Conservation (phyloP, 2,113 vertebrate species). For the Antennarius striatus region DNA sequence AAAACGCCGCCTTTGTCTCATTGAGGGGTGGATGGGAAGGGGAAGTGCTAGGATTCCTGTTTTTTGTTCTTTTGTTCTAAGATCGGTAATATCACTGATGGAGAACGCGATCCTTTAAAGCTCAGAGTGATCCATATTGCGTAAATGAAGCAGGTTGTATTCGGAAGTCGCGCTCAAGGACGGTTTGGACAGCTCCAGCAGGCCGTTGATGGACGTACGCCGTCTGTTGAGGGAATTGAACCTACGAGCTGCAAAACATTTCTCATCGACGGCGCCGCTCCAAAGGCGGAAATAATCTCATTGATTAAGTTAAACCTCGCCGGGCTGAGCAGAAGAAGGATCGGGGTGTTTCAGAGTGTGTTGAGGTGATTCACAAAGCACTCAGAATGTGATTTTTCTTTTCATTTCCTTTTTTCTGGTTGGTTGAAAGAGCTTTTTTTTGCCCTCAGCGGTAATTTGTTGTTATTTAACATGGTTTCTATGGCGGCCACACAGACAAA, state of each 20-base stretch:
- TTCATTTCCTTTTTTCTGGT: neutral
- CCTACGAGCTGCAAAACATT: constrained; percentile 18
- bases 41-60: neutral
- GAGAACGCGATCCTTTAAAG: constrained; percentile 41
- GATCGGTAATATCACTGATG: constrained; percentile 20
- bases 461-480: too few relatives aligned
- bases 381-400: neutral
- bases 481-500: too few relatives aligned
- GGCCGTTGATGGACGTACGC: constrained; percentile 30
- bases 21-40: neutral
- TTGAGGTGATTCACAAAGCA: neutral
- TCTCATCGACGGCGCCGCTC: neutral
- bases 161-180: constrained; percentile 42
- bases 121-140: constrained; percentile 27
- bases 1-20: too few relatives aligned
- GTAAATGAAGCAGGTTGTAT: constrained; percentile 40
- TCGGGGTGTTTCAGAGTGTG: neutral
- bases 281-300: constrained; percentile 19
- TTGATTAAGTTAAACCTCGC: constrained; percentile 33
- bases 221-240: constrained; percentile 30
- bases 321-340: neutral
- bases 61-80: constrained; percentile 37
- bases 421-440: neutral
- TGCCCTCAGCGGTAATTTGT: too few relatives aligned
- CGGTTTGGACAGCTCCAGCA: constrained; percentile 19